Percentiles rank a stretch among this genome's conserved stretches.
These are phyloP conservation scores for rat (Rattus norvegicus) DNA, from an alignment of 2,113 vertebrate genomes.

Conservation along the genomic window GRCr8 NC_086032.1:64379501-64380000, in stretches of 20 bases:
- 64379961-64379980: slow-evolving; percentile 75
- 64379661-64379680: slow-evolving; percentile 99
- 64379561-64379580: slow-evolving; percentile 95
- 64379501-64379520: slow-evolving; percentile 90
- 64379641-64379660: slow-evolving; percentile 97
- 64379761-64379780: slow-evolving; percentile 91
- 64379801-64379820: slow-evolving; percentile 86
- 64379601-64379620: slow-evolving; percentile 96
- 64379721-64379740: slow-evolving; percentile 97
- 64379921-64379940: slow-evolving; percentile 69
- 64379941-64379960: slow-evolving; percentile 73
- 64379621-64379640: slow-evolving; percentile 98
- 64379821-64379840: slow-evolving; percentile 87
- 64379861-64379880: slow-evolving; percentile 84
- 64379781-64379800: slow-evolving; percentile 89
- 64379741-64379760: slow-evolving; percentile 96
- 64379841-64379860: too few relatives aligned
- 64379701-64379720: slow-evolving; percentile 97
- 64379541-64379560: slow-evolving; percentile 92
- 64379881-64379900: slow-evolving; percentile 82
- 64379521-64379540: slow-evolving; percentile 93
- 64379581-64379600: slow-evolving; percentile 95
- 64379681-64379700: slow-evolving; percentile 96
- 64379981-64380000: not conserved
- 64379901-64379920: slow-evolving; percentile 79